Base-by-base conservation (phyloP, 2,888 invertebrate genomes). In the Strigamia transsilvanica region DNA sequence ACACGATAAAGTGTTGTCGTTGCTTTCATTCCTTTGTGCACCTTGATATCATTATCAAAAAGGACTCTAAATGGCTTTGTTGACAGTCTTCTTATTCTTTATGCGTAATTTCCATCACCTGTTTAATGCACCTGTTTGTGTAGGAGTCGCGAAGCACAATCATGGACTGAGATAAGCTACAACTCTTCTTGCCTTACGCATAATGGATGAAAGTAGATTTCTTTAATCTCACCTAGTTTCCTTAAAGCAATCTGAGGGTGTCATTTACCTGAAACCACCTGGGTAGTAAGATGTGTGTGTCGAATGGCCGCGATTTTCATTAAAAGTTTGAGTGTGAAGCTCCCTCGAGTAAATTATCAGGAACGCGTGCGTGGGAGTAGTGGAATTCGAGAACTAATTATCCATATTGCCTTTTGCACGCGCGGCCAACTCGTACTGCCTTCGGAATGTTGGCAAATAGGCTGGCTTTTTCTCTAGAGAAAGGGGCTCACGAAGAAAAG, bases 381-480 rank as follows among this genome's bases (percentile, higher is more conserved):
- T 61, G 61, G 61, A 61, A 61, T 61, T 61, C 61, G 61, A 61
- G 61, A 61, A 61, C 61, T 61, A 61, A 61, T 61, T 61, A 61
- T 61, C 61, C 61, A 61, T 61, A 61, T 61, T 61, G 61, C 61
- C 61, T 61, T 61, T 61, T 61, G 61, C 61, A 61, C 61, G 61
- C 61, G 61, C 61, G 61, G 61, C 61, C 61, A 61, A 61, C 61
- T 61, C 23, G 61, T 23, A 61, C 61, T 18, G 61, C 21, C 61
- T 61, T 61, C 61, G 61, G 61, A 61, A 61, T 61, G 61, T 61
- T 61, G 23, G 61, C 61, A 61, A 61, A 61, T 61, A 61, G 61
- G 61, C 23, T 61, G 51, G 61, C 61, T 61, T 61, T 61, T 61
- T 61, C 61, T 21, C 61, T 61, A 6, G 13, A 61, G 61, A 23